Evolutionary conservation across 2,797 vertebrate genomes (phyloP), one percentile per base, ranked within the genome.

Genomic region (Typhlichthys eigenmanni): DNA sequence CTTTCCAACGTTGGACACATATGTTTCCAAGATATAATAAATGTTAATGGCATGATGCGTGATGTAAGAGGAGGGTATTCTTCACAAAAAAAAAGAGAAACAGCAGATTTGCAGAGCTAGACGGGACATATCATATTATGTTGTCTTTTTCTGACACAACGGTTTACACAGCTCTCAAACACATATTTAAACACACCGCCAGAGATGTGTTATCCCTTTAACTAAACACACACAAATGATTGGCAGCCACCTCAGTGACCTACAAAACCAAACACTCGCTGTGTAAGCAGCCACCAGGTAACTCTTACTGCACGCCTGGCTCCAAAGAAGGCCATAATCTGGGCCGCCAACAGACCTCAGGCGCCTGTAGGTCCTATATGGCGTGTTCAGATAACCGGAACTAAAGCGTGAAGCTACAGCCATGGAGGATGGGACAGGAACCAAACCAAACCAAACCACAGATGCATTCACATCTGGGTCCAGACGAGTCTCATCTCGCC

Each of bases 401-500:
- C 19, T 57, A 59, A 12, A 62, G 60, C 66, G 34, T 65, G 64
- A 74, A 69, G 38, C 68, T 60, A 71, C 71, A 58, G 68, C 57
- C 49, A 0, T 9, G 34, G 34, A 11, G 48, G 32, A 60, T 60
- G 74, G 78, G 64, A 77, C 55, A 2, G 45, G 34, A 9, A 38
- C 34, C 34, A 63, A 63, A 64, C 67, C 66, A 85, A 87, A 71
- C 71, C 81, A 74, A 72, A 79, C 47, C 67, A 58, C 49, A 10
- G 13, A 75, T 76, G 81, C 80, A 85, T 85, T 82, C 65, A 69
- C 68, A 75, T 79, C 54, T 29, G 24, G 24, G 24, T 29, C 68
- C 86, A 82, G 79, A 85, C 82, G 53, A 68, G 71, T 79, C 78
- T 68, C 67, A 64, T 58, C 69, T 76, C 64, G 66, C 24, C 67